Evolutionary conservation across 2,888 invertebrate genomes (phyloP), one percentile per base, ranked within the genome.

Genomic region (Antheraea yamamai): DNA sequence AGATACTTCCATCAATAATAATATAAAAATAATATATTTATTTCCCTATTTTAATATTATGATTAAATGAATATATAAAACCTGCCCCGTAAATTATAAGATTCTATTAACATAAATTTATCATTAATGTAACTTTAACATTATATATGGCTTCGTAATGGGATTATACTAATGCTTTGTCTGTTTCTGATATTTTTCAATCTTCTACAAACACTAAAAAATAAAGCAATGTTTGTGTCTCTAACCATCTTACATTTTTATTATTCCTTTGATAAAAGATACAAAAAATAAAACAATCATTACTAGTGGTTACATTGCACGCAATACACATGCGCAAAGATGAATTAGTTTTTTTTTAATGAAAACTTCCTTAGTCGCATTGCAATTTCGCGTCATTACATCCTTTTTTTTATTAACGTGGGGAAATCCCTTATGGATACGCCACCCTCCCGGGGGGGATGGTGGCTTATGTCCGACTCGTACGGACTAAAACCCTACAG

Each of bases 21-120:
- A 76, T 81, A 78, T 79, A 79, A 76, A 74, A 78, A 76, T 76
- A 75, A 79, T 80, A 79, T 78, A 73, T 82, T 80, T 80, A 75
- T 75, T 80, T 80, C 76, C 78, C 73, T 20, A 47, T 73, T 70
- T 47, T 70, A 55, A 35, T 6, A 18, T 68, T 51, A 8, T 75
- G 61, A 61, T 75, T 75, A 23, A 75, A 73, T n/a, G 20, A 66
- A 74, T 66, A 70, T 68, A n/a, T 70, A 70, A 20, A n/a, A 70
- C 39, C 20, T n/a, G n/a, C 70, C n/a, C 4, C 7, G 4, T 39
- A 39, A 20, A 70, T 70, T 70, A 39, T 70, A 35, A 6, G 39
- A 39, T 39, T 70, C 39, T 20, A 70, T 39, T 70, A 70, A 70
- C 70, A 70, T 70, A 39, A 39, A 39, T 39, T 18, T 70, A 70